These are phyloP conservation scores for Meleagris gallopavo DNA, from an alignment of 2,113 vertebrate genomes.

Conservation along the genomic window DNA sequence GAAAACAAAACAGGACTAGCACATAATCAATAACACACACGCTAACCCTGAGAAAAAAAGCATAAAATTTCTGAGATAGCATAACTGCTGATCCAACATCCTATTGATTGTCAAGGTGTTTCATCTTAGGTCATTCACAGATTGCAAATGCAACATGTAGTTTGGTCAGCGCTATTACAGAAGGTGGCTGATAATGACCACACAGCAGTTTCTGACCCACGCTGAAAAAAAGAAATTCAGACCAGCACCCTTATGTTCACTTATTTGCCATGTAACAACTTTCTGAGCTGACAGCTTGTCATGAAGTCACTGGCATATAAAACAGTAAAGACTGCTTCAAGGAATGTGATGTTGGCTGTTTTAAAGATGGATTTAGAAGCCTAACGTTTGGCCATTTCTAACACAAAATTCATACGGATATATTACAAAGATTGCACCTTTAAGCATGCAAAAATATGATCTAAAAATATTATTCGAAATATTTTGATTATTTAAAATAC, in stretches of 20 bases:
- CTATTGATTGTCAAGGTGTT: neutral
- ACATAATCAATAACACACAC: neutral
- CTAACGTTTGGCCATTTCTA: neutral
- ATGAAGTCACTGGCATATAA: neutral
- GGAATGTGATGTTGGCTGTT: neutral
- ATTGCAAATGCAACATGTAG: neutral
- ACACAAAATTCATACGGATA: neutral
- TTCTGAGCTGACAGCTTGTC: neutral
- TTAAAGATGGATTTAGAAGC: neutral
- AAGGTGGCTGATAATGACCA: neutral
- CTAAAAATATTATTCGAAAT: neutral
- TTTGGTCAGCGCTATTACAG: neutral
- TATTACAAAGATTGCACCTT: neutral
- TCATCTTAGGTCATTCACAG: neutral
- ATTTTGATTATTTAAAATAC: neutral
- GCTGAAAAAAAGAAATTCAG: neutral
- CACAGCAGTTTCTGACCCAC: neutral
- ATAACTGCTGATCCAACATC: neutral
- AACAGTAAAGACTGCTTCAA: neutral
- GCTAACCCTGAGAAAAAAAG: neutral
- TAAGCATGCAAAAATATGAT: neutral
- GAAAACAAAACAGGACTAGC: neutral
- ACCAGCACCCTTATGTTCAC: neutral
- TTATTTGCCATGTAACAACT: neutral
- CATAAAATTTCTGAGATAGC: neutral